phyloP scores from a whole-genome alignment of 1,140 invertebrate species.

The Bradysia coprophila region DNA sequence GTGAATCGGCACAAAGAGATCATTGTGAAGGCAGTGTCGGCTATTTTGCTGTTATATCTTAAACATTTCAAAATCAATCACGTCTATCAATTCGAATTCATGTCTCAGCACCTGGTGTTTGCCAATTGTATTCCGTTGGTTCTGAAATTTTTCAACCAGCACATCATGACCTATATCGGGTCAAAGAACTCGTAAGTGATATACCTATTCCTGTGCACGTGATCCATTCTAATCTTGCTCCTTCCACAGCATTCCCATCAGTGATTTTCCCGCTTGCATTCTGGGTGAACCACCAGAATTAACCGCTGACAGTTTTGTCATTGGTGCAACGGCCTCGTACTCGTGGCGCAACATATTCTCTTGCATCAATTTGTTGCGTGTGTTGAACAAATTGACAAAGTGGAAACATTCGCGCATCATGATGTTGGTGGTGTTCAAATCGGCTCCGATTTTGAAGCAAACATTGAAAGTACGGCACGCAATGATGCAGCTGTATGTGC shows the following conservation, averaged over 20 bases:
- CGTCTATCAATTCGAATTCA: conserved; percentile 98
- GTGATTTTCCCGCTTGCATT: conserved; percentile 92
- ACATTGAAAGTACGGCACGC: conserved; percentile 90
- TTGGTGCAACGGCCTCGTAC: conserved; percentile 69
- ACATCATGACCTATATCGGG: conserved; percentile 87
- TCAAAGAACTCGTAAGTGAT: conserved; percentile 71
- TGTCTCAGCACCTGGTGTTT: conserved; percentile 97
- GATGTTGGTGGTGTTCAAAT: conserved; percentile 99
- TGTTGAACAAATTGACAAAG: conserved; percentile 97
- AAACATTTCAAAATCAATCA: conserved; percentile 99
- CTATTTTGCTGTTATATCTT: conserved; percentile 76
- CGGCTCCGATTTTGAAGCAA: conserved; percentile 92
- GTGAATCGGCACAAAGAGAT: conserved; percentile 98
- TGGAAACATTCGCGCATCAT: conserved; percentile 99
- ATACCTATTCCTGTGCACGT: conserved; percentile 4
- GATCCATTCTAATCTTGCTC: conserved; percentile 5
- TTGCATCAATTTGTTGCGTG: conserved; percentile 90
- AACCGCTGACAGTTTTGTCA: conserved; percentile 81
- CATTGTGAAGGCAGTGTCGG: conserved; percentile 94
- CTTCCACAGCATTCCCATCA: conserved; percentile 57
- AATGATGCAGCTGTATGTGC: conserved; percentile 95
- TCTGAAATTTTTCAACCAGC: conserved; percentile 98
- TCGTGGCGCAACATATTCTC: conserved; percentile 98
- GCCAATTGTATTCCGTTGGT: conserved; percentile 98
- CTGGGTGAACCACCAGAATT: conserved; percentile 91